Evolutionary conservation across 1,140 invertebrate species (phyloP), one percentile per base, ranked within the genome.

Genomic region (Cataglyphis hispanica): DNA sequence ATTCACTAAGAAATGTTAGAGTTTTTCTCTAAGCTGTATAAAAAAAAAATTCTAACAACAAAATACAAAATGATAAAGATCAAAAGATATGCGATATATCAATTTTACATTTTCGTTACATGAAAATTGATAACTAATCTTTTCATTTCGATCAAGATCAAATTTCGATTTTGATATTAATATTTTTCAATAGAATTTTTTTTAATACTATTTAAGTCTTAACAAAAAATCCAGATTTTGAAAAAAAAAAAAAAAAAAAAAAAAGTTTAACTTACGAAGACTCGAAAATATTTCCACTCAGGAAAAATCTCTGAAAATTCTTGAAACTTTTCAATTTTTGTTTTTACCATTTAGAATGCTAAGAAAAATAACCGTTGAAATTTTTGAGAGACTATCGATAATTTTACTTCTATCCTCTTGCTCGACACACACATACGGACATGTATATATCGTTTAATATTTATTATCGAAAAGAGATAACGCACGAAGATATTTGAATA

Each of bases 391-490:
- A 11, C 11, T 31, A 22, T n/a, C 19, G 11, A 53, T n/a, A 53
- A 53, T 19, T 46, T 46, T 8, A 34, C 6, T 8, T 67, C 2
- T 25, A 43, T 46, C 1, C 4, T 70, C 16, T 16, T n/a, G 16
- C 10, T 60, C 16, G 56, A n/a, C 10, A 40, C 40, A 11, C 43
- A 46, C 7, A 46, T 4, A 46, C 13, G 1, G 11, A 46, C 13
- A 46, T 16, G 13, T 1, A 46, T 13, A 50, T 16, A 50, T 50
- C 25, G 53, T 83, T 74, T 53, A 83, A 83, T 83, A 83, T 83
- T 83, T 83, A 74, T 72, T 67, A 83, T 83, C 46, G 72, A 69
- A 83, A 83, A 83, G 67, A 83, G 78, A 74, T 83, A 83, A 83
- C 67, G 78, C 25, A 37, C 19, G 25, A 83, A 83, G 78, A 83